phyloP scores from a whole-genome alignment of 2,113 vertebrate genomes.

The Daubentonia madagascariensis region DNA sequence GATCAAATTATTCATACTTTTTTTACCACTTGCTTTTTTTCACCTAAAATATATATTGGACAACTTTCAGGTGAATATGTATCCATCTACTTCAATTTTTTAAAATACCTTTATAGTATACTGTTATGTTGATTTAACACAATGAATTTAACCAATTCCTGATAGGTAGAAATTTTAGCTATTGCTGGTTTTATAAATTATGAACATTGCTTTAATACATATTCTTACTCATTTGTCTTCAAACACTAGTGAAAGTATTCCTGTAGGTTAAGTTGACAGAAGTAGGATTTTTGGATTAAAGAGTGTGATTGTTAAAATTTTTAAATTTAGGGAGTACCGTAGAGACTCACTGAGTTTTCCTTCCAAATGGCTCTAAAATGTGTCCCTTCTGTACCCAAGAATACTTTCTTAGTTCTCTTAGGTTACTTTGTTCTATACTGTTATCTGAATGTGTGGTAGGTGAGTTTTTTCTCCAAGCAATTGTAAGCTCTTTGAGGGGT shows the following conservation, averaged over 20 bases:
- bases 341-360: slow-evolving; percentile 17
- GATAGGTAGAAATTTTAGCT: background rate
- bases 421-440: background rate
- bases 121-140: background rate
- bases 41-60: background rate
- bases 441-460: background rate
- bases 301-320: background rate
- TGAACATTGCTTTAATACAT: background rate
- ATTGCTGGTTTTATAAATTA: background rate
- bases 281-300: background rate
- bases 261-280: background rate
- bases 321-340: background rate
- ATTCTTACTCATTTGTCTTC: slow-evolving; percentile 24
- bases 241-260: background rate
- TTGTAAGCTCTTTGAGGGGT: background rate
- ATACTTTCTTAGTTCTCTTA: slow-evolving; percentile 8
- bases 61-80: background rate
- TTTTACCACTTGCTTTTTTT: background rate
- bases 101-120: background rate
- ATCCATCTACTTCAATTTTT: background rate
- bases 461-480: background rate
- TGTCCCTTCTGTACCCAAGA: background rate
- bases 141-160: background rate
- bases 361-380: background rate
- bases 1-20: background rate